Evolutionary conservation across 2,888 invertebrate genomes (phyloP).

Genomic region (Dynastes maya): DNA sequence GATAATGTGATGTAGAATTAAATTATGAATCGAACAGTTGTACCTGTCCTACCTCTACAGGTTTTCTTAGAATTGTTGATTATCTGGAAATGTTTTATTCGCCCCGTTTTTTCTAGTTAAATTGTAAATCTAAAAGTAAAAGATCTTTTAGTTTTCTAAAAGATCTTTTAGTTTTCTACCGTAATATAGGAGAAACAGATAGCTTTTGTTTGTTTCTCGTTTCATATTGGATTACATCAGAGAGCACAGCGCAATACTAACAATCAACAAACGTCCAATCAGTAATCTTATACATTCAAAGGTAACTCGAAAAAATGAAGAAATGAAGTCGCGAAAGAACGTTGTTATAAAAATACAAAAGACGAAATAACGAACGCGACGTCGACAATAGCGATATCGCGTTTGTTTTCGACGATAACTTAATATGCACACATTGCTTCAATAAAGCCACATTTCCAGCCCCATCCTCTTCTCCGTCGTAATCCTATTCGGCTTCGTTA

Average conservation of each 20-base stretch:
- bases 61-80: too few relatives aligned
- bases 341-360: constrained; percentile 1
- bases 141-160: too few relatives aligned
- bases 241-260: not conserved
- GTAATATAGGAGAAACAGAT: too few relatives aligned
- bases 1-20: too few relatives aligned
- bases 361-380: constrained; percentile 26
- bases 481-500: constrained; percentile 43
- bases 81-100: too few relatives aligned
- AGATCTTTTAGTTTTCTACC: too few relatives aligned
- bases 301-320: not conserved
- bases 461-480: constrained; percentile 17
- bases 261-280: constrained; percentile 13
- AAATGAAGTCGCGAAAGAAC: not conserved
- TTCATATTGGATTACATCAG: not conserved
- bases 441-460: constrained; percentile 44
- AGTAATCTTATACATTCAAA: constrained; percentile 15
- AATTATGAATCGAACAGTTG: too few relatives aligned
- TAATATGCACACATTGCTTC: constrained; percentile 39
- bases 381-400: not conserved
- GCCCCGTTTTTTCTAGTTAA: too few relatives aligned
- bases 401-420: constrained; percentile 34
- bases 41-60: too few relatives aligned
- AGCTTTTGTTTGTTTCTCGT: not conserved
- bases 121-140: too few relatives aligned